A percentile compares a stretch with the other conserved stretches of the same genome.
Conservation (phyloP, 2,113 vertebrate genomes). For the Corythornis madagascariensis region DNA sequence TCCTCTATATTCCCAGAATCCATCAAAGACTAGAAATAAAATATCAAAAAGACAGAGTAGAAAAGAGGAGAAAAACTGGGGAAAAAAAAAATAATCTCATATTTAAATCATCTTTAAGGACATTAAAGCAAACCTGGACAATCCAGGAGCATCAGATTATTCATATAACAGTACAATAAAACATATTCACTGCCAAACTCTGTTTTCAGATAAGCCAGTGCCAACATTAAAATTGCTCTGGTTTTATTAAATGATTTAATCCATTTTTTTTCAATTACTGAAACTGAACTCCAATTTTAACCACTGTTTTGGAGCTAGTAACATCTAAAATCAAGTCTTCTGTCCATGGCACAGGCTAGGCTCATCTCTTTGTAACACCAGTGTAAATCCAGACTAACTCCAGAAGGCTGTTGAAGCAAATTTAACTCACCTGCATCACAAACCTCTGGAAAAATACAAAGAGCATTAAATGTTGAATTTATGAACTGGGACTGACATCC, state of each 20-base stretch:
- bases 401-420: background rate
- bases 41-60: background rate
- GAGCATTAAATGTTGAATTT: background rate
- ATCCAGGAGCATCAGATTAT: background rate
- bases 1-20: background rate
- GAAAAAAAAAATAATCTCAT: background rate
- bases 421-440: background rate
- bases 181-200: background rate
- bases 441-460: background rate
- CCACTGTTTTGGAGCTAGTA: background rate
- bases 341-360: background rate
- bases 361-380: background rate
- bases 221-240: background rate
- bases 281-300: background rate
- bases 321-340: background rate
- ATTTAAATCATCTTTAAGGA: background rate
- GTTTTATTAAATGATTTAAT: background rate
- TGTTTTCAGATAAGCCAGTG: background rate
- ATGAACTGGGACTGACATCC: background rate
- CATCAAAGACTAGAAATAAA: slow-evolving; percentile 1
- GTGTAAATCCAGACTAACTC: background rate
- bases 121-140: background rate
- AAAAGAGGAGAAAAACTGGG: background rate
- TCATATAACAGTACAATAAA: background rate
- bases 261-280: background rate